Evolutionary conservation across 2,113 vertebrate genomes (phyloP).

Genomic region (Carettochelys insculpta): DNA sequence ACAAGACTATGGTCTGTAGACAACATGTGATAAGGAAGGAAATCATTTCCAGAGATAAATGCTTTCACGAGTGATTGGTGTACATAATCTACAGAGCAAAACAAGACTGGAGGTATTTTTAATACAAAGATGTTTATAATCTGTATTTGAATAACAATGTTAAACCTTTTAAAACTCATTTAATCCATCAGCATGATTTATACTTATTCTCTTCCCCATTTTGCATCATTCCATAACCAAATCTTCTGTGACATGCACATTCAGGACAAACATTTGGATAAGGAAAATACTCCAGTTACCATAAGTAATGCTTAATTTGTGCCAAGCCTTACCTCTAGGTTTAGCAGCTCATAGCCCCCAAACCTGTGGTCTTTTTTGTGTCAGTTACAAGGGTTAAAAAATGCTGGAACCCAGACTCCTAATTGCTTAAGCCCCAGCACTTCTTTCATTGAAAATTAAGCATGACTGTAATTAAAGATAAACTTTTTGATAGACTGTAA

Average conservation of each 20-base stretch:
- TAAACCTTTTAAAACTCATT: fast-evolving
- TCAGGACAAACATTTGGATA: background rate
- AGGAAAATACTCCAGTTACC: background rate
- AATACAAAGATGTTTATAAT: background rate
- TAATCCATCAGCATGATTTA: background rate
- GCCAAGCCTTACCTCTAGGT: too few relatives aligned
- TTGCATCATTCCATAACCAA: fast-evolving
- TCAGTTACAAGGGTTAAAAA: too few relatives aligned
- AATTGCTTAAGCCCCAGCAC: too few relatives aligned
- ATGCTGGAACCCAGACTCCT: too few relatives aligned
- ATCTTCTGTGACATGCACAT: background rate
- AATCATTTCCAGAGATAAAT: background rate
- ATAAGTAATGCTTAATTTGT: fast-evolving
- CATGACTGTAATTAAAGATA: background rate
- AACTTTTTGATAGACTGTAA: background rate
- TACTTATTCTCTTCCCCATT: background rate
- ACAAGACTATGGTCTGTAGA: background rate
- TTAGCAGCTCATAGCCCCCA: too few relatives aligned
- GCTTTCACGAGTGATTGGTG: background rate
- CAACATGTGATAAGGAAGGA: background rate
- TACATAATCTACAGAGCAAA: background rate
- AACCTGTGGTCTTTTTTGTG: too few relatives aligned
- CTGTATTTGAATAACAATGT: background rate
- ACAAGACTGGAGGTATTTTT: background rate
- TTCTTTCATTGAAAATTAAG: too few relatives aligned